phyloP scores from a whole-genome alignment of 2,113 vertebrate genomes.

The Struthidea cinerea region DNA sequence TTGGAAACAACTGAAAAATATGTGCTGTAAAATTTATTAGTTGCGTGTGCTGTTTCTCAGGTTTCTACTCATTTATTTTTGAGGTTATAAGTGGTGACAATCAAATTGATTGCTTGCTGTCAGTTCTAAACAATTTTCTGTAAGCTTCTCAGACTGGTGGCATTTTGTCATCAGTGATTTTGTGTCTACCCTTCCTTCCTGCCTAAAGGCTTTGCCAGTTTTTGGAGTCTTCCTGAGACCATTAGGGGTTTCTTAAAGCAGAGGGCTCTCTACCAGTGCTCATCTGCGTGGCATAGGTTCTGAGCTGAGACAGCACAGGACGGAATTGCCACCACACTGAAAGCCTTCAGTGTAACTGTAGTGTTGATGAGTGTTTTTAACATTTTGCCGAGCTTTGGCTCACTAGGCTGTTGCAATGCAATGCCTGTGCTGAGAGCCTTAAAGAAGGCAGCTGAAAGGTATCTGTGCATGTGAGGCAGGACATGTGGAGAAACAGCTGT shows the following conservation, averaged over 20 bases:
- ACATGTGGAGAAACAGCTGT: conserved; percentile 23
- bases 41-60: neutral
- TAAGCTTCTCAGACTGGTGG: neutral
- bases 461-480: neutral
- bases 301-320: neutral
- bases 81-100: neutral
- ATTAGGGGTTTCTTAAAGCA: neutral
- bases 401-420: neutral
- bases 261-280: neutral
- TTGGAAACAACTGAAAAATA: neutral
- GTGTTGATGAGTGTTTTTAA: neutral
- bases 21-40: neutral
- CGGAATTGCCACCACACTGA: neutral
- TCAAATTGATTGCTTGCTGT: neutral
- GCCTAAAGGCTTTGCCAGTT: neutral
- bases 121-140: neutral
- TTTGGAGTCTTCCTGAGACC: neutral
- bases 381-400: neutral
- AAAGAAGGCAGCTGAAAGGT: neutral
- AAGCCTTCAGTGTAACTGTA: neutral
- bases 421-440: neutral
- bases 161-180: neutral
- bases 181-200: neutral
- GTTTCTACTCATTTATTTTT: neutral
- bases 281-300: neutral